phyloP scores from a whole-genome alignment of 1,140 invertebrate genomes.

The Sycophaga agraensis region DNA sequence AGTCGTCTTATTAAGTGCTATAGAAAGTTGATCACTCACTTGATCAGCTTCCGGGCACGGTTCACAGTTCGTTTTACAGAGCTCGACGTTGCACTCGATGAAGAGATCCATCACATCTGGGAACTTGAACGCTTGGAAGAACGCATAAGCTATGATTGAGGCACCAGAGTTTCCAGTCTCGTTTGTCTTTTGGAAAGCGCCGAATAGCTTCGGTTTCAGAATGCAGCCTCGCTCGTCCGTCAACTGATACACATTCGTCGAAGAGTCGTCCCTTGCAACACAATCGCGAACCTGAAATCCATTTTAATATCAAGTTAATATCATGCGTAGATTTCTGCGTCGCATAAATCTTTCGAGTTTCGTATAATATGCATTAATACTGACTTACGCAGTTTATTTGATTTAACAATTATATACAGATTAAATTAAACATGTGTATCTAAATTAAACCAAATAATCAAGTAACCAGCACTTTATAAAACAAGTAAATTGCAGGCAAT shows the following conservation, averaged over 20 bases:
- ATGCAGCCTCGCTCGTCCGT: slow-evolving; percentile 80
- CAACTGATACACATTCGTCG: slow-evolving; percentile 66
- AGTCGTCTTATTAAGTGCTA: too few species aligned
- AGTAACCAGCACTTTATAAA: too few species aligned
- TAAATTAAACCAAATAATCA: too few species aligned
- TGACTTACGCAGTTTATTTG: too few species aligned
- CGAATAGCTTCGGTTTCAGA: slow-evolving; percentile 79
- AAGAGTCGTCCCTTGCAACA: slow-evolving; percentile 69
- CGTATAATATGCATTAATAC: too few species aligned
- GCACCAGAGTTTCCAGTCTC: slow-evolving; percentile 74
- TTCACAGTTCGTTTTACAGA: slow-evolving; percentile 80
- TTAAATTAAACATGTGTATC: too few species aligned
- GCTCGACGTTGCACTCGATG: slow-evolving; percentile 81
- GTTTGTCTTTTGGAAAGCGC: slow-evolving; percentile 77
- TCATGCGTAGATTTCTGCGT: too few species aligned
- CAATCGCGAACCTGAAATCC: slow-evolving; percentile 77
- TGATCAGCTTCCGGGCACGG: slow-evolving; percentile 70
- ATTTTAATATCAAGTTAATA: too few species aligned
- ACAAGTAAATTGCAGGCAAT: too few species aligned
- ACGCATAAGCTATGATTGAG: slow-evolving; percentile 77
- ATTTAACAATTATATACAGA: too few species aligned
- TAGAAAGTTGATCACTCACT: too few species aligned
- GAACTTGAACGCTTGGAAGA: slow-evolving; percentile 86
- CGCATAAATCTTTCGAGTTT: too few species aligned
- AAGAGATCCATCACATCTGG: slow-evolving; percentile 84